Conservation (phyloP, 2,797 vertebrate species). For the Tauraco hartlaubi region DNA sequence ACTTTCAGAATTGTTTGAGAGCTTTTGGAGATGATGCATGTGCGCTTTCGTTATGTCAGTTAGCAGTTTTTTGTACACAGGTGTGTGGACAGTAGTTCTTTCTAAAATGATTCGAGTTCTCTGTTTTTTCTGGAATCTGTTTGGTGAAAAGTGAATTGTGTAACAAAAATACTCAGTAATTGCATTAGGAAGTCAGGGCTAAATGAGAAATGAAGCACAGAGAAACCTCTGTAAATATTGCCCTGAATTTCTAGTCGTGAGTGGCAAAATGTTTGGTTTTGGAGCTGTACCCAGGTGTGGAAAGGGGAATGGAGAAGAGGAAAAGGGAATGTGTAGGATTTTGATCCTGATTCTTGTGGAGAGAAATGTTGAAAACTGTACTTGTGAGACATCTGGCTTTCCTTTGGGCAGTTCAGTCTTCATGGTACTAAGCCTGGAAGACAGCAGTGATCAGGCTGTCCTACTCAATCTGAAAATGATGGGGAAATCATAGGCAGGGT, state of each 20-base stretch:
- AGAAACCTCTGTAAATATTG: not conserved
- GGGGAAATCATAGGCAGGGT: not conserved
- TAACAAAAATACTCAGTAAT: not conserved
- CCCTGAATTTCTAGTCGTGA: not conserved
- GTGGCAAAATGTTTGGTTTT: not conserved
- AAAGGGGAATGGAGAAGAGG: not conserved
- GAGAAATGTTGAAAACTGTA: not conserved
- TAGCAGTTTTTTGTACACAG: slow-evolving; percentile 1
- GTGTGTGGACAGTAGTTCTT: slow-evolving; percentile 27
- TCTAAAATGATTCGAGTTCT: not conserved
- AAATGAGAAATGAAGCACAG: not conserved
- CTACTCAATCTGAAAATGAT: not conserved
- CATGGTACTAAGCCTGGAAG: not conserved
- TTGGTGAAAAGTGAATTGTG: not conserved
- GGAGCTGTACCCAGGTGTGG: not conserved
- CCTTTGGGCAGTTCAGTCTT: not conserved
- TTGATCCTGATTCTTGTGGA: not conserved
- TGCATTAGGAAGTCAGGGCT: not conserved
- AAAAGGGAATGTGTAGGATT: not conserved
- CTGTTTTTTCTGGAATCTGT: not conserved
- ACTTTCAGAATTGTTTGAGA: slow-evolving; percentile 75
- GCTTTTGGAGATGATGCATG: slow-evolving; percentile 68
- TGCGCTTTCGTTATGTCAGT: slow-evolving; percentile 6
- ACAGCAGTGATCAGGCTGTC: not conserved
- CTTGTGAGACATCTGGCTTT: not conserved